Conservation (phyloP, 2,797 vertebrate genomes). For the Heliangelus exortis region DNA sequence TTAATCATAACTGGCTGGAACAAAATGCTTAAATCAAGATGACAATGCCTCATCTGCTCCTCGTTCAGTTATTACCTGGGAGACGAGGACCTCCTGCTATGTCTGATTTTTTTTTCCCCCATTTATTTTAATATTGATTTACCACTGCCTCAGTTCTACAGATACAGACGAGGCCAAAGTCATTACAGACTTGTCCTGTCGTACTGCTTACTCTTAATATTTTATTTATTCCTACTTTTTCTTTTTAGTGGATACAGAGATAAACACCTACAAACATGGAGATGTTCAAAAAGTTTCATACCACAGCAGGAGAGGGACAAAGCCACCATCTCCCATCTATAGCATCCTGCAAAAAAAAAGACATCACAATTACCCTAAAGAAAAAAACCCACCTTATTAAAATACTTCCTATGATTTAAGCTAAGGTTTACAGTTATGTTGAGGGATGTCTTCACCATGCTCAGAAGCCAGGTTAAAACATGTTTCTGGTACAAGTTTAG, state of each 20-base stretch:
- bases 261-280: neutral
- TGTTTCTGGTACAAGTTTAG: neutral
- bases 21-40: conserved; percentile 80
- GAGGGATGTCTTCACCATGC: neutral
- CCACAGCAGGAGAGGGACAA: neutral
- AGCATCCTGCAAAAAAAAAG: neutral
- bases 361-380: neutral
- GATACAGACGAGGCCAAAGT: neutral
- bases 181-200: conserved; percentile 24
- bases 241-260: conserved; percentile 24
- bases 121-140: conserved; percentile 65
- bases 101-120: conserved; percentile 36
- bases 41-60: conserved; percentile 69
- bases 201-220: conserved; percentile 46
- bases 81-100: conserved; percentile 72
- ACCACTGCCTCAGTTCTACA: conserved; percentile 22
- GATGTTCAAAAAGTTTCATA: neutral
- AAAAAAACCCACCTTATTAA: neutral
- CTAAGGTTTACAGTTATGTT: neutral
- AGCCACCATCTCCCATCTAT: neutral
- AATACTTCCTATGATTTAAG: neutral
- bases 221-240: conserved; percentile 52
- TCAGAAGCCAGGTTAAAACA: neutral
- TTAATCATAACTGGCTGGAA: conserved; percentile 82
- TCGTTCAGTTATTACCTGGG: conserved; percentile 81